These are phyloP conservation scores for Cremastinae sp. DNA, from an alignment of 2,888 invertebrate genomes.

Conservation along the genomic window DNA sequence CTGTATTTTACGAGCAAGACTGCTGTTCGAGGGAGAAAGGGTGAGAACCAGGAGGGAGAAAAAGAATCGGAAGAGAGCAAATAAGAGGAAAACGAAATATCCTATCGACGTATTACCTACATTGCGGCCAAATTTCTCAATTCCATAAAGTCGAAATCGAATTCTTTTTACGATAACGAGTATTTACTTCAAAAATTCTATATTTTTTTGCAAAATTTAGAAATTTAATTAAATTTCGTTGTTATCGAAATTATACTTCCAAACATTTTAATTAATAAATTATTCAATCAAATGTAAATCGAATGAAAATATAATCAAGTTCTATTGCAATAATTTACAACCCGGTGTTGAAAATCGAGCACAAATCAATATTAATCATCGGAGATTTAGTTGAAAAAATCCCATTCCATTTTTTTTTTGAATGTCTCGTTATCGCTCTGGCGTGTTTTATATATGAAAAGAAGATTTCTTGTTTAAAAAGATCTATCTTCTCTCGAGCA, in stretches of 20 bases:
- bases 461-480: constrained; percentile 40
- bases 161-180: no score
- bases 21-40: constrained; percentile 54
- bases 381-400: constrained; percentile 14
- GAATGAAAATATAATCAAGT: no score
- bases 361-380: constrained; percentile 45
- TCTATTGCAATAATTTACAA: constrained; percentile 29
- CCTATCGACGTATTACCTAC: constrained; percentile 43
- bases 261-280: no score
- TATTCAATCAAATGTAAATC: no score
- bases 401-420: constrained; percentile 12
- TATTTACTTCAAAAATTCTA: no score
- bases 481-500: constrained; percentile 34
- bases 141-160: no score
- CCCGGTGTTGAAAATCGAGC: constrained; percentile 25
- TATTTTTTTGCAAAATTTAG: no score
- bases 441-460: no score
- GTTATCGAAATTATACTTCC: no score
- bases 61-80: constrained; percentile 48
- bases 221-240: no score
- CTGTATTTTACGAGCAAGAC: constrained; percentile 62
- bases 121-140: constrained; percentile 14
- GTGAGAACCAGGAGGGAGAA: constrained; percentile 54
- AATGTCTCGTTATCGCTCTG: constrained; percentile 20
- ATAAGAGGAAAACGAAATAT: constrained; percentile 34